Evolutionary conservation across 2,888 invertebrate genomes (phyloP), one percentile per base, ranked within the genome.

Genomic region (Tortrix viridana): DNA sequence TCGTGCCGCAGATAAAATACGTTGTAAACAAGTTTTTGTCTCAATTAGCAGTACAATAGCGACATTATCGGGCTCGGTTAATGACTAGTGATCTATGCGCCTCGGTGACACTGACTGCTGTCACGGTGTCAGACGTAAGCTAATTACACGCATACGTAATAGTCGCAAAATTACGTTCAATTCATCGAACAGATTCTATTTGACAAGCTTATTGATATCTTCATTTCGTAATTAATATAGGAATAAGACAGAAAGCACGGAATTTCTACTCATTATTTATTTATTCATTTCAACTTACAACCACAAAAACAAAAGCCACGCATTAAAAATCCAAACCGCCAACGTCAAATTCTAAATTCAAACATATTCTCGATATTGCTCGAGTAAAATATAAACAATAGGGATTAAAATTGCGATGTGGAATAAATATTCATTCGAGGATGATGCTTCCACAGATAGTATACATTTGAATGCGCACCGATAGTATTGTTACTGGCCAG

Each of bases 391-490:
- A 58, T 53, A 54, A 65, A 63, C 66, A 63, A 67, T 67, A 52
- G 62, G 65, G 60, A 68, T 67, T 68, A 67, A 65, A 67, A 60
- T 63, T 48, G 59, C 66, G 58, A 65, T 79, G 77, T 77, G 68
- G 84, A 85, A 89, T 90, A 89, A 88, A 90, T 89, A 90, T 90
- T 89, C 89, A 90, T 89, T 79, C 80, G 64, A 71, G 70, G 65
- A 71, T 80, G 89, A 90, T 89, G 79, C 79, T 79, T 80, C 75
- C 68, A 67, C 72, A 75, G 89, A 89, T 89, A 89, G 65, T 76
- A 32, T 32, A 74, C 82, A 87, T 88, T 89, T 88, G 85, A 89
- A 90, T 90, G 80, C 78, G 72, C 65, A 73, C 82, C 79, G 89
- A 89, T 89, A 89, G 80, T 84, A 89, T 89, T 89, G 89, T 89